Conservation (phyloP, 2,888 invertebrate genomes). For the Beris morrisii region DNA sequence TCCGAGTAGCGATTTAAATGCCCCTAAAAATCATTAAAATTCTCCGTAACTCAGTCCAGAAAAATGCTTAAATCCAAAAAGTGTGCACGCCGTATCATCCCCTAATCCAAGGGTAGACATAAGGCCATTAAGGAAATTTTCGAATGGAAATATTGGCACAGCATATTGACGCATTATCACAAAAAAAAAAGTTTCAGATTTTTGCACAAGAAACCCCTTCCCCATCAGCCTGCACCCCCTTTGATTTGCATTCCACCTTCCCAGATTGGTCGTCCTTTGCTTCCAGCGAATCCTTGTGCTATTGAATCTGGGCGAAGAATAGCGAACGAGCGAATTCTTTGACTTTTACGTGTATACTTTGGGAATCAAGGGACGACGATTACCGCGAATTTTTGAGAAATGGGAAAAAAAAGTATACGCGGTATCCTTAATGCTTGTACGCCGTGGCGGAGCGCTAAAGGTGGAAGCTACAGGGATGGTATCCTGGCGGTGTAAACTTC, state of each 20-base stretch:
- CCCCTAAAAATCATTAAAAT: too few relatives aligned
- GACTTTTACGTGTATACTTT: too few relatives aligned
- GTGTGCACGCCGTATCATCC: neutral
- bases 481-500: neutral
- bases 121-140: constrained; percentile 35
- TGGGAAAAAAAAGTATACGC: neutral
- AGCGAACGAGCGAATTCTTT: neutral
- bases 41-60: too few relatives aligned
- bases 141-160: constrained; percentile 37
- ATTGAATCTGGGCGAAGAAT: neutral
- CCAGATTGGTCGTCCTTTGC: neutral
- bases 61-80: too few relatives aligned
- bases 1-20: too few relatives aligned
- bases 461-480: neutral
- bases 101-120: constrained; percentile 21
- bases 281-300: neutral
- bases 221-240: too few relatives aligned
- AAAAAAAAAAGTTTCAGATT: neutral
- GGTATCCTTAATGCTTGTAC: neutral
- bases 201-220: constrained; percentile 2
- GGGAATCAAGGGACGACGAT: constrained; percentile 4
- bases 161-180: constrained; percentile 38
- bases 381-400: constrained; percentile 1
- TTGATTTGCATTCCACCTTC: too few relatives aligned
- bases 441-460: neutral